Percentiles rank a stretch among this genome's conserved stretches.
phyloP scores from a whole-genome alignment of 2,797 vertebrate genomes.

The Falco cherrug region DNA sequence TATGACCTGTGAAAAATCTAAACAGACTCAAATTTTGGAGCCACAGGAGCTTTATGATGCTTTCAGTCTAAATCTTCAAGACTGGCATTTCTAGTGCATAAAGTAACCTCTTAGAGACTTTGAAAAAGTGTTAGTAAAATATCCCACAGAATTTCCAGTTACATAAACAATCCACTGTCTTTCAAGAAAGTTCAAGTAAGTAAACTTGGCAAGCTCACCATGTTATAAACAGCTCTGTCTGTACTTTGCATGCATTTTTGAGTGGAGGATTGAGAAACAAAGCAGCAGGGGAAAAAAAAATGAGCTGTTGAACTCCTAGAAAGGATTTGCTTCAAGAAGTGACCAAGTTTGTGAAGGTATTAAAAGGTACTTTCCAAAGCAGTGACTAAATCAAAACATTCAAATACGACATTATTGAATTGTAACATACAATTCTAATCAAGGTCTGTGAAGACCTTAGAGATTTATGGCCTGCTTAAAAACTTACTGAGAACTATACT shows the following conservation, averaged over 20 bases:
- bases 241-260: neutral
- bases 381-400: neutral
- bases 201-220: neutral
- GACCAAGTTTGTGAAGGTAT: neutral
- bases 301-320: neutral
- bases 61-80: neutral
- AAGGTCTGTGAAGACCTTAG: neutral
- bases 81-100: neutral
- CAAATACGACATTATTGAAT: neutral
- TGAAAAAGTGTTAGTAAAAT: conserved; percentile 1
- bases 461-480: neutral
- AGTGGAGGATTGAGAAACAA: neutral
- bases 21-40: neutral
- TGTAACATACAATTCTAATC: neutral
- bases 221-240: neutral
- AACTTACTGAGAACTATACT: neutral
- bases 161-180: neutral
- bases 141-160: conserved; percentile 9
- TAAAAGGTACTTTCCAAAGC: neutral
- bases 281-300: neutral
- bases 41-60: neutral
- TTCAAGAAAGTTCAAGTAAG: conserved; percentile 22
- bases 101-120: neutral
- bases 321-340: neutral
- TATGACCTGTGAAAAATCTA: neutral